These are phyloP conservation scores for Trichacis sp. DNA, from an alignment of 2,888 invertebrate species.

Conservation along the genomic window DNA sequence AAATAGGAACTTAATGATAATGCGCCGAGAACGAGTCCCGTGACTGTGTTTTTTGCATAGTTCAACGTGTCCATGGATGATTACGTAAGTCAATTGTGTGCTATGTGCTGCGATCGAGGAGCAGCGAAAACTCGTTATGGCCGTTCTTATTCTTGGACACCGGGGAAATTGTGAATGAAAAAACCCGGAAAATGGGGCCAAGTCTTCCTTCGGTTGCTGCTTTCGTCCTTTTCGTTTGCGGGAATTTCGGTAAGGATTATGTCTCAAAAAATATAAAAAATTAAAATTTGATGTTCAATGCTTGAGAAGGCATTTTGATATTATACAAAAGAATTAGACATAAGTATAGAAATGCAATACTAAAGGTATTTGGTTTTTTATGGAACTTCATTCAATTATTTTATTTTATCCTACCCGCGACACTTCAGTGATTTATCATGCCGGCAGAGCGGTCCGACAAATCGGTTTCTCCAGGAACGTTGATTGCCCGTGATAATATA, in stretches of 20 bases:
- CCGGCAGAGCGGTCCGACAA: too few relatives aligned
- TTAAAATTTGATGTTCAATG: not conserved
- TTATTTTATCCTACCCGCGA: too few relatives aligned
- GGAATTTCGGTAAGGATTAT: conserved; percentile 14
- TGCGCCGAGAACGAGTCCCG: not conserved
- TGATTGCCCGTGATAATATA: too few relatives aligned
- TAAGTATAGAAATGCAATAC: too few relatives aligned
- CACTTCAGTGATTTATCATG: too few relatives aligned
- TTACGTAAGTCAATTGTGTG: conserved; percentile 11
- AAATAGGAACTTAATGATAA: conserved; percentile 1
- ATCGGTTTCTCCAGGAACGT: too few relatives aligned
- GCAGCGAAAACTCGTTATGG: conserved; percentile 4
- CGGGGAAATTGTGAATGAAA: conserved; percentile 3
- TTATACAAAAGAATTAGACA: too few relatives aligned
- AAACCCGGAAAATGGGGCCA: conserved; percentile 3
- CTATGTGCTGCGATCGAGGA: conserved; percentile 5
- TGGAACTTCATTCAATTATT: too few relatives aligned
- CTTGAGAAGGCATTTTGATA: too few relatives aligned
- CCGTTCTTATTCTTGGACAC: conserved; percentile 1
- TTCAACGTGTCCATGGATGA: conserved; percentile 10
- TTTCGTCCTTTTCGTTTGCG: not conserved
- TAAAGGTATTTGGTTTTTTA: too few relatives aligned
- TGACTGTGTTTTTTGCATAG: not conserved
- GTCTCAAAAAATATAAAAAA: not conserved
- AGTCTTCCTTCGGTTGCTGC: conserved; percentile 7